These are phyloP conservation scores for Gobiocypris rarus DNA, from an alignment of 2,113 vertebrate genomes.

Conservation along the genomic window DNA sequence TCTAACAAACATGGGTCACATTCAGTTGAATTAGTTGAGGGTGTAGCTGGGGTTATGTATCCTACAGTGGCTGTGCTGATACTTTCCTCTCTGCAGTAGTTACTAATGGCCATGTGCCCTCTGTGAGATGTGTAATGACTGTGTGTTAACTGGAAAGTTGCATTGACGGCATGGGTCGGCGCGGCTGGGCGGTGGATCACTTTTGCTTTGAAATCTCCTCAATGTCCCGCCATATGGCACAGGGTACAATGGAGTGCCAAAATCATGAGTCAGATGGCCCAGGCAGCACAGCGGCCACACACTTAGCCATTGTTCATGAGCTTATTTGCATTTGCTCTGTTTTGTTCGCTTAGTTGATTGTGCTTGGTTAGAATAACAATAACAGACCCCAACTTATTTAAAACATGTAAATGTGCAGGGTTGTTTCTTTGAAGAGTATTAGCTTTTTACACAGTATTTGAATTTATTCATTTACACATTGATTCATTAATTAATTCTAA, in stretches of 20 bases:
- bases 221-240: constrained; percentile 29
- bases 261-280: constrained; percentile 23
- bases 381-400: too few relatives aligned
- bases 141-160: constrained; percentile 41
- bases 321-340: background rate
- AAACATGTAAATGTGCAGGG: too few relatives aligned
- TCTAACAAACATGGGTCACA: background rate
- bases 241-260: constrained; percentile 23
- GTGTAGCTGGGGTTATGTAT: constrained; percentile 14
- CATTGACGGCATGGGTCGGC: constrained; percentile 17
- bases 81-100: constrained; percentile 24
- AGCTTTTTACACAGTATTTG: too few relatives aligned
- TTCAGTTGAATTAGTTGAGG: constrained; percentile 8
- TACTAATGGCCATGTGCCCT: constrained; percentile 28
- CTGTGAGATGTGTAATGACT: constrained; percentile 36
- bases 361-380: background rate
- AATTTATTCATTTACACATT: too few relatives aligned
- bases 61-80: background rate
- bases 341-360: background rate
- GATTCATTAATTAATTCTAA: too few relatives aligned
- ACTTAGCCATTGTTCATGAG: constrained; percentile 25
- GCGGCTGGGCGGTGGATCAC: background rate
- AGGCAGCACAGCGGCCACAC: constrained; percentile 6
- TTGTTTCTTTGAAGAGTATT: too few relatives aligned
- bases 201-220: constrained; percentile 34